A percentile compares a stretch with the other conserved stretches of the same genome.
Conservation (phyloP, 2,797 vertebrate genomes). For the Notamacropus eugenii region DNA sequence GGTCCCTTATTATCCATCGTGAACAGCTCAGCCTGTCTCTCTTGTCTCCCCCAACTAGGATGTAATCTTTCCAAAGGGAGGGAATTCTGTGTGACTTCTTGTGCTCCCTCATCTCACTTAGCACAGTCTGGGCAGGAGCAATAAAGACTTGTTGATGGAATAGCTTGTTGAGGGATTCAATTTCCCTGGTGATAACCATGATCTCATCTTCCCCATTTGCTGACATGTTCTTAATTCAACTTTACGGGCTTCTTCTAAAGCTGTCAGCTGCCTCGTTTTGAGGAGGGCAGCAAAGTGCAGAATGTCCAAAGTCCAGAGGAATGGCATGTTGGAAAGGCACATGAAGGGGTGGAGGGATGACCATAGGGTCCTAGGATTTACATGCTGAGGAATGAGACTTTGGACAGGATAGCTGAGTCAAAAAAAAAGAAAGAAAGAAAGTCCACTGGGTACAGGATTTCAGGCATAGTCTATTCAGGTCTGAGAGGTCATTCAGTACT, state of each 20-base stretch:
- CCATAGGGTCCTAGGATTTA: background rate
- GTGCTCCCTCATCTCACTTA: background rate
- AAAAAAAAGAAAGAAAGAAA: background rate
- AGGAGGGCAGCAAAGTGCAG: slow-evolving; percentile 16
- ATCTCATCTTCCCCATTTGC: slow-evolving; percentile 78
- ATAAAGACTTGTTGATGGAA: background rate
- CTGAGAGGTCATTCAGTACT: background rate
- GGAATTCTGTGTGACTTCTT: background rate
- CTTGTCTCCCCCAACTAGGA: background rate
- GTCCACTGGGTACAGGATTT: background rate
- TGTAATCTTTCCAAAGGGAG: background rate
- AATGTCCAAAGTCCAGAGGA: slow-evolving; percentile 48
- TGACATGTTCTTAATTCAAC: slow-evolving; percentile 52
- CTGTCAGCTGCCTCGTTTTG: slow-evolving; percentile 68
- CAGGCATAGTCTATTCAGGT: background rate
- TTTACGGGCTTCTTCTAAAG: slow-evolving; percentile 62
- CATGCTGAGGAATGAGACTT: background rate
- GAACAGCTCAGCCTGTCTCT: background rate
- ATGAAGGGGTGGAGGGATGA: slow-evolving; percentile 14
- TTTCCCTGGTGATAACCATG: slow-evolving; percentile 8
- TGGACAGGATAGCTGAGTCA: background rate
- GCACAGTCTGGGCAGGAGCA: background rate
- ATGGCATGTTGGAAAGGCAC: slow-evolving; percentile 55
- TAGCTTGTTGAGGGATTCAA: slow-evolving; percentile 6
- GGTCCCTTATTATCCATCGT: background rate